A percentile compares a stretch with the other conserved stretches of the same genome.
These are phyloP conservation scores for Dasysyrphus tricinctus DNA, from an alignment of 2,888 invertebrate genomes.

Conservation along the genomic window DNA sequence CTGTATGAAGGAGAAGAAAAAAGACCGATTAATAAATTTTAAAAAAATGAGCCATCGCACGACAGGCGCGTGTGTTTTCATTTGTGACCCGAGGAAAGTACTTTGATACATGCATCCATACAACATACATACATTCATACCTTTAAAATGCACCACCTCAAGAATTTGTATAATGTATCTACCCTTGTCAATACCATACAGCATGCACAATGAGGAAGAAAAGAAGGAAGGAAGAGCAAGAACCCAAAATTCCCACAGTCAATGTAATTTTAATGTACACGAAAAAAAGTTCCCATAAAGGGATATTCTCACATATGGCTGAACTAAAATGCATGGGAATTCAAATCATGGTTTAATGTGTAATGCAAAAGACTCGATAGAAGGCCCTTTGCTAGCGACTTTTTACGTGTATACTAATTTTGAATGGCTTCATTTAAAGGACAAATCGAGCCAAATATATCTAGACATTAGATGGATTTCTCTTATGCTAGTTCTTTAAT, in stretches of 20 bases:
- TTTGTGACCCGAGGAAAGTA: conserved; percentile 30
- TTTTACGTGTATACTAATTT: not conserved
- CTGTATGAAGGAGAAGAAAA: not conserved
- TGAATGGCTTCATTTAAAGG: not conserved
- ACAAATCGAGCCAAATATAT: not conserved
- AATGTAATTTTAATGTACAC: conserved; percentile 36
- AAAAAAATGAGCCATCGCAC: conserved; percentile 54
- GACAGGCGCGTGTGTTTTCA: conserved; percentile 67
- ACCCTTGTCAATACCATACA: conserved; percentile 27
- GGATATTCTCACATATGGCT: conserved; percentile 64
- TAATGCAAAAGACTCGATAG: conserved; percentile 39
- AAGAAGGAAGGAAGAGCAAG: conserved; percentile 28
- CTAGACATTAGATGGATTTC: too few species aligned
- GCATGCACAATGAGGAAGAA: conserved; percentile 23
- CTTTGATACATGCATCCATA: not conserved
- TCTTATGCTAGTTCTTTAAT: too few species aligned
- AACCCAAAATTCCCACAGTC: conserved; percentile 65
- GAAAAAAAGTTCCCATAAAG: conserved; percentile 63
- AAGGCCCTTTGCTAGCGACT: not conserved
- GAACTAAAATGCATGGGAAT: conserved; percentile 67
- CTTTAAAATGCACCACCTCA: conserved; percentile 28
- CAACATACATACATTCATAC: not conserved
- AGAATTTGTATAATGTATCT: not conserved
- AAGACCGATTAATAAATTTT: not conserved
- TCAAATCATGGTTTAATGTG: conserved; percentile 20